Evolutionary conservation across 2,113 vertebrate genomes (phyloP), one percentile per base, ranked within the genome.

Genomic region (Hemiprocne comata): DNA sequence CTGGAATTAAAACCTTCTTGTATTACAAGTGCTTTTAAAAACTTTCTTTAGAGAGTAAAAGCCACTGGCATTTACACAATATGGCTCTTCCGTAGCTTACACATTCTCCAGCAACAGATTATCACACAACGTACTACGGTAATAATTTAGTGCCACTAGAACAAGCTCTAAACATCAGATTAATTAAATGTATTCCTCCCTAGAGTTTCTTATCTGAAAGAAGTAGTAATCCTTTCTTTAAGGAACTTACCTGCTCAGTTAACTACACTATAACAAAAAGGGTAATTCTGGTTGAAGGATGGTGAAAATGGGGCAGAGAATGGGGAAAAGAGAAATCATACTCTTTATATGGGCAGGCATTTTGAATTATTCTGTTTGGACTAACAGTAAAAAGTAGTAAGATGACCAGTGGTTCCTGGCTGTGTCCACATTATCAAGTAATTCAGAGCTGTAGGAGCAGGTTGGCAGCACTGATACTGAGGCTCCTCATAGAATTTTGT

Each of bases 1-100:
- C 62, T 93, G 54, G 93, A 97, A 93, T 93, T 92, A 96, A 94
- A 87, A 91, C 18, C 44, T 95, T 83, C 92, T n/a, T 93, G 40
- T 80, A 70, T 95, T 93, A 77, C 50, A 95, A 84, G 28, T 3
- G 2, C 60, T 89, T 93, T 44, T 74, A 85, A 90, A 94, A 94
- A 46, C 18, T 67, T 90, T 65, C 69, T 96, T 81, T 78, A 90
- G 38, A 58, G 33, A 51, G 55, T 66, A 60, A 89, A 96, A 67
- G 19, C 40, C 80, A 96, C 58, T 92, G 71, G 57, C 28, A 93
- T 69, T 94, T 93, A 95, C 31, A 85, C 7, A 48, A 66, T 89
- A 73, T 31, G 15, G 28, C 13, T 94, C 40, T 89, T 76, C 40
- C 5, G 0, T 85, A 73, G 42, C 62, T 84, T n/a, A 57, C 2